These are phyloP conservation scores for Calephelis virginiensis DNA, from an alignment of 1,140 invertebrate species.

Conservation along the genomic window DNA sequence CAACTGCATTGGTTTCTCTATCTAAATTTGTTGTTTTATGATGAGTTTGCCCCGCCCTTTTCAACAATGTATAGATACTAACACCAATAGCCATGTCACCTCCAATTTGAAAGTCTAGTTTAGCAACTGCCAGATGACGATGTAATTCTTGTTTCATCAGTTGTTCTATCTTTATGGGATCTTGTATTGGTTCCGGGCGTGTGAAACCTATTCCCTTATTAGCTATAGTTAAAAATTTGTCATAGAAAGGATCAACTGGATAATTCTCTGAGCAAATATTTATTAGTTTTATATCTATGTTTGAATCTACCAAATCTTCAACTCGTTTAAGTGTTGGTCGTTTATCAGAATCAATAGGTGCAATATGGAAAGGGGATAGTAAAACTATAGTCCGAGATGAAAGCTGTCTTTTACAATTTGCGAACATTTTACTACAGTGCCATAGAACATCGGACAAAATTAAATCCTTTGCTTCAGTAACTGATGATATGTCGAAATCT, in stretches of 20 bases:
- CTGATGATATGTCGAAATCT: constrained; percentile 38
- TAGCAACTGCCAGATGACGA: constrained; percentile 55
- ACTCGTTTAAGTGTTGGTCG: constrained; percentile 51
- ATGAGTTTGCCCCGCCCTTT: constrained; percentile 37
- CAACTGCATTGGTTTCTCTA: constrained; percentile 53
- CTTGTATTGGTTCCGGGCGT: constrained; percentile 48
- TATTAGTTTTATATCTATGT: constrained; percentile 57
- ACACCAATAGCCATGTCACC: constrained; percentile 56
- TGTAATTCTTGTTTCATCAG: constrained; percentile 55
- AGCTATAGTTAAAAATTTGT: constrained; percentile 52
- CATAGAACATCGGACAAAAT: constrained; percentile 59
- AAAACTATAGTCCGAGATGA: constrained; percentile 52
- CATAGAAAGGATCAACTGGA: constrained; percentile 50
- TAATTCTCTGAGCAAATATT: constrained; percentile 51
- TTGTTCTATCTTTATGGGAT: constrained; percentile 46
- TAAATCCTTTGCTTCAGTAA: constrained; percentile 50
- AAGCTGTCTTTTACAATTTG: constrained; percentile 60
- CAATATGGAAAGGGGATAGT: constrained; percentile 45
- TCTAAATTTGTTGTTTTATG: constrained; percentile 53
- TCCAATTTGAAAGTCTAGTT: constrained; percentile 60
- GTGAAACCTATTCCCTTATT: constrained; percentile 45
- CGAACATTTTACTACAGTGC: constrained; percentile 65
- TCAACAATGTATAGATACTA: constrained; percentile 54
- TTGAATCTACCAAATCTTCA: constrained; percentile 53
- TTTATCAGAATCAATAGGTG: constrained; percentile 48